Evolutionary conservation across 2,888 invertebrate genomes (phyloP), one percentile per base, ranked within the genome.

Genomic region (Calliopum simillimum): DNA sequence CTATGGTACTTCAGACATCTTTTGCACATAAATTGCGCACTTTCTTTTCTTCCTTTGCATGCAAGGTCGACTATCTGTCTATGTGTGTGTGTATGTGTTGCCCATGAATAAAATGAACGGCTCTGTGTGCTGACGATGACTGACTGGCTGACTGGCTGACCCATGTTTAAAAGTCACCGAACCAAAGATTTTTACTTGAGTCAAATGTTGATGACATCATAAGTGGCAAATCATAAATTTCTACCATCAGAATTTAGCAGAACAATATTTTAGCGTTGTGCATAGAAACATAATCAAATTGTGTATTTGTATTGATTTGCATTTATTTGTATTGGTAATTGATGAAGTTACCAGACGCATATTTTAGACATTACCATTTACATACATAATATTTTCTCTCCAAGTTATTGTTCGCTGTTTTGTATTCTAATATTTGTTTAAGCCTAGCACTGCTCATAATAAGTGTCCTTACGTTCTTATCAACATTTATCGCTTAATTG

Each of bases 181-280:
- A 33, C 51, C 51, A n/a, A 16, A 51, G 21, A 16, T 11, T 19
- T 11, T 19, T 21, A 19, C 21, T 51, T 16, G 23, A 46, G 44
- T 62, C 62, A 46, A 62, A 62, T 46, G 62, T 23, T 62, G 46
- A 62, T 46, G 62, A 62, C 62, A 62, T 62, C 62, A 44, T 62
- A 44, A 62, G 44, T 62, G 51, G n/a, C 11, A 51, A 14, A 51
- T n/a, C 16, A 16, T 16, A 51, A 51, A 51, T 51, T 11, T 11
- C 4, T 11, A 19, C 21, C 19, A 46, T 44, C 59, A 16, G 44
- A 19, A 43, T 44, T 59, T 44, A 44, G 23, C 46, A 13, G 23
- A 5, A 23, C 8, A 19, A 61, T n/a, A n/a, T n/a, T n/a, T n/a
- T n/a, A n/a, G n/a, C n/a, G n/a, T n/a, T 46, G 61, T 61, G 44